These are phyloP conservation scores for Hymenochirus boettgeri DNA, from an alignment of 2,113 vertebrate genomes.

Conservation along the genomic window DNA sequence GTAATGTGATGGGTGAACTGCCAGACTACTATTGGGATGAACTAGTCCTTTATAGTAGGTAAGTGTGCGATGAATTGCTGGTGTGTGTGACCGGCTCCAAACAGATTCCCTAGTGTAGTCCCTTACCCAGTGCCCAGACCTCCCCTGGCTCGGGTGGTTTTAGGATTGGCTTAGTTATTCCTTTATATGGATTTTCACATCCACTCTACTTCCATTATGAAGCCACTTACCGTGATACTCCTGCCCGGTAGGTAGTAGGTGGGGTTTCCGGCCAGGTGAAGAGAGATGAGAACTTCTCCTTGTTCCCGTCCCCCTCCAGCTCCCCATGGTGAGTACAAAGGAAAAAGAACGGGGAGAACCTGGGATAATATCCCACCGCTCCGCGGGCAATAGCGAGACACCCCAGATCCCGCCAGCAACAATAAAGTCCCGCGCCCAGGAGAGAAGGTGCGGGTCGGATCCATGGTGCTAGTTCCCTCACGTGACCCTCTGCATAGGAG, in stretches of 20 bases:
- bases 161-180: no score
- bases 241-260: conserved; percentile 85
- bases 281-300: conserved; percentile 87
- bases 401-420: conserved; percentile 49
- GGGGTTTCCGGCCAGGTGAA: conserved; percentile 87
- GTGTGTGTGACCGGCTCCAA: no score
- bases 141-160: no score
- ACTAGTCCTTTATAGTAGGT: no score
- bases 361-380: conserved; percentile 74
- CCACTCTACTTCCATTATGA: no score
- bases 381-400: conserved; percentile 49
- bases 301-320: conserved; percentile 80
- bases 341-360: conserved; percentile 97
- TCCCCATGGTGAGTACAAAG: conserved; percentile 94
- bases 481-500: no score
- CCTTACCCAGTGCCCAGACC: no score
- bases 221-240: conserved; percentile 91
- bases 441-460: conserved; percentile 42
- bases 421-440: conserved; percentile 48
- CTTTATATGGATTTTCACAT: no score
- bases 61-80: no score
- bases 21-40: no score
- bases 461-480: conserved; percentile 57
- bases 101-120: no score
- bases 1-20: no score